A percentile compares a stretch with the other conserved stretches of the same genome.
Evolutionary conservation across 2,797 vertebrate species (phyloP).

Genomic region (Prionace glauca): DNA sequence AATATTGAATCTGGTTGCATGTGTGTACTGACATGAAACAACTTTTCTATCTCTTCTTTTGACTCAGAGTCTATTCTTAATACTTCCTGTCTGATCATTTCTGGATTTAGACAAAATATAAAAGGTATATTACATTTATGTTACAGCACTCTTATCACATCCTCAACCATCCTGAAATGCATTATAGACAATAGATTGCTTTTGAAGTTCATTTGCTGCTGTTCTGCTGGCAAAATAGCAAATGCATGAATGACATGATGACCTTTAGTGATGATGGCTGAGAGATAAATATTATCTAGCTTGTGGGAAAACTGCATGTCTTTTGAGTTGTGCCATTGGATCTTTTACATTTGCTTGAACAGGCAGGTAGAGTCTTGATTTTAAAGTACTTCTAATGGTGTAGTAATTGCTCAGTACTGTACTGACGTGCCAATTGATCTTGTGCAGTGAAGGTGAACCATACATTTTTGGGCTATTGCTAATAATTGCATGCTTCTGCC

Average conservation of each 20-base stretch:
- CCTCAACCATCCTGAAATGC: not conserved
- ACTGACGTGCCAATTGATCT: not conserved
- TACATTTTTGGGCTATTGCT: not conserved
- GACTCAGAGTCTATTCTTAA: not conserved
- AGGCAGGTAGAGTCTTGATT: not conserved
- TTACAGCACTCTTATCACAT: not conserved
- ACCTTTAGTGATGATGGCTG: not conserved
- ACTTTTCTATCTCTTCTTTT: not conserved
- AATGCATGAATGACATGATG: not conserved
- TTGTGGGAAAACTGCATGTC: not conserved
- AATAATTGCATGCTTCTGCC: not conserved
- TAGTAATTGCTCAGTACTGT: not conserved
- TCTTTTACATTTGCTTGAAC: not conserved
- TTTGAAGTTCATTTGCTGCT: not conserved
- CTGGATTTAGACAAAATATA: not conserved
- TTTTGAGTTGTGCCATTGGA: not conserved
- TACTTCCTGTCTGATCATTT: not conserved
- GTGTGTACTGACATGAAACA: no score
- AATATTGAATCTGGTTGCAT: not conserved
- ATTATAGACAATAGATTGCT: not conserved
- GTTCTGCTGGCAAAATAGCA: not conserved
- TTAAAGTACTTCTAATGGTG: not conserved
- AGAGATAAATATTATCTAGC: not conserved
- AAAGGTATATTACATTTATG: not conserved
- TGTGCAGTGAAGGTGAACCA: not conserved